Evolutionary conservation across 1,140 invertebrate genomes (phyloP).

Genomic region (Brachionus manjavacas): DNA sequence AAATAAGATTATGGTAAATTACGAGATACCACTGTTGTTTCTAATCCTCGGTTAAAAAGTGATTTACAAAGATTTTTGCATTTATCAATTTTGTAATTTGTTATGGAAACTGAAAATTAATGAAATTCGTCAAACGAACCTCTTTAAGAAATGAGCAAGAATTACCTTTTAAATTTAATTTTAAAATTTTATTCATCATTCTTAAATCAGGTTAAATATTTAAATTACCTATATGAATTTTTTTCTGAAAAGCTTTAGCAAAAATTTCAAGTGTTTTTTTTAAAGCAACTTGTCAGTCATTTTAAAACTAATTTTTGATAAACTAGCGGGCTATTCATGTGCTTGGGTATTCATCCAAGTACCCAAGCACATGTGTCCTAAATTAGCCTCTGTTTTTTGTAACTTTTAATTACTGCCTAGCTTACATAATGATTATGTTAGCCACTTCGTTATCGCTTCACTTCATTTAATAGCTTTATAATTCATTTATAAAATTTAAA

Average conservation of each 20-base stretch:
- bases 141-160: neutral
- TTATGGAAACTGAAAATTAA: neutral
- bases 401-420: neutral
- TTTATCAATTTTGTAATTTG: neutral
- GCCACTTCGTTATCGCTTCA: neutral
- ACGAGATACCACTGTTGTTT: neutral
- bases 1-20: neutral
- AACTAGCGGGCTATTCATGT: neutral
- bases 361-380: neutral
- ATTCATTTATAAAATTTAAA: neutral
- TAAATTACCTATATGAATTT: slow-evolving; percentile 3
- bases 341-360: neutral
- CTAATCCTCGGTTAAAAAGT: neutral
- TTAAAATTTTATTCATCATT: neutral
- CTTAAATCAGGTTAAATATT: slow-evolving; percentile 25
- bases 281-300: neutral
- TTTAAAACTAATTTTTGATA: neutral
- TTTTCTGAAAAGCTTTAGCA: neutral
- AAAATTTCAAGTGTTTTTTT: neutral
- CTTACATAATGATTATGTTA: neutral
- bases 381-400: neutral
- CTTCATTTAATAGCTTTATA: too few relatives aligned
- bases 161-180: neutral
- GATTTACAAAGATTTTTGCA: neutral
- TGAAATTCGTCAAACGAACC: neutral